A percentile compares a stretch with the other conserved stretches of the same genome.
Evolutionary conservation across 1,140 invertebrate genomes (phyloP).

Genomic region (Brachionus rotundiformis): DNA sequence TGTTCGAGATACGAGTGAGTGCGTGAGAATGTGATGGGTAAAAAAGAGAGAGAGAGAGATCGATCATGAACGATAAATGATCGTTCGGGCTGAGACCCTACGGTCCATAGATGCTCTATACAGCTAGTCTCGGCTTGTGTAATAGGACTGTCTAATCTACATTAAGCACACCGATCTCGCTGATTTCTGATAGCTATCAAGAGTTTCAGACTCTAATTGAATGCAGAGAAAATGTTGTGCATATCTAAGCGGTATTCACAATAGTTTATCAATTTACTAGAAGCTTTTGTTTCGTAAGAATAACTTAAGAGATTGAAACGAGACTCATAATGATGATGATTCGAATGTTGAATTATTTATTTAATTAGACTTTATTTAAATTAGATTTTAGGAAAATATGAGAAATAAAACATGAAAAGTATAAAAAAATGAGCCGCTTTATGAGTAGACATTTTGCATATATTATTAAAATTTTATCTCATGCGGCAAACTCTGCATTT

Average conservation of each 20-base stretch:
- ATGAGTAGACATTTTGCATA: conserved; percentile 19
- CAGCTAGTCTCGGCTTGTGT: neutral
- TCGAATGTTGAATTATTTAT: conserved; percentile 16
- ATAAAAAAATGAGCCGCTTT: conserved; percentile 24
- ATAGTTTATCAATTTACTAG: neutral
- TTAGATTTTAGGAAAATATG: neutral
- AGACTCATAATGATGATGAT: neutral
- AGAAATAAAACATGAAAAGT: conserved; percentile 2
- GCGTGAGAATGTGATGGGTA: neutral
- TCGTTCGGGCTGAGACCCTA: neutral
- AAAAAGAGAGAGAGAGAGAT: too few species aligned
- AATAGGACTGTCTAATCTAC: neutral
- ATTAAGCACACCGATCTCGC: neutral
- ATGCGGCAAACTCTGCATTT: neutral
- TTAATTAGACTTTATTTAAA: neutral
- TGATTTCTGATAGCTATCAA: neutral
- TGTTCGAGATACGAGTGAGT: conserved; percentile 15
- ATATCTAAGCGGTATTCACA: neutral
- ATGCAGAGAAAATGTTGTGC: neutral
- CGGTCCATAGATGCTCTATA: neutral
- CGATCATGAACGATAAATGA: neutral
- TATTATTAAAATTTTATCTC: conserved; percentile 32
- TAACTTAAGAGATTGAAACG: neutral
- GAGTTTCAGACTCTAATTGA: neutral
- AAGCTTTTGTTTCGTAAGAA: neutral